Percentiles rank a stretch among this genome's conserved stretches.
Conservation (phyloP, 2,797 vertebrate genomes). For the Clarias fuscus region DNA sequence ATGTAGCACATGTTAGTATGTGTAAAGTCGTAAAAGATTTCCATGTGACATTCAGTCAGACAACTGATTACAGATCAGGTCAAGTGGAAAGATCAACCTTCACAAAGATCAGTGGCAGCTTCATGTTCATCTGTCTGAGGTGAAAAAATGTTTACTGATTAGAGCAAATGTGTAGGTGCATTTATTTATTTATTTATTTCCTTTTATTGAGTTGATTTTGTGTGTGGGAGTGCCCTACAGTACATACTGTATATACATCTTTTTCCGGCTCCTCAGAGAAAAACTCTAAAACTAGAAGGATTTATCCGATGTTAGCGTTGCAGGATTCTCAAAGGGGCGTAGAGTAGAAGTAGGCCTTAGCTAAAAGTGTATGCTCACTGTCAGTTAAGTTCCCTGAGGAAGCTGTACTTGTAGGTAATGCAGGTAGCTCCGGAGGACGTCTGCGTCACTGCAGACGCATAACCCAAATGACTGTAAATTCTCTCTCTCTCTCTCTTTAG, state of each 20-base stretch:
- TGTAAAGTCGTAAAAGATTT: neutral
- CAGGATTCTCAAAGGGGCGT: constrained; percentile 27
- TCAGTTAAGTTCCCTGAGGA: constrained; percentile 62
- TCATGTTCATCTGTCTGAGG: neutral
- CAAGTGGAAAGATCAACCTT: neutral
- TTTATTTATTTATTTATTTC: neutral
- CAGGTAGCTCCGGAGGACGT: constrained; percentile 52
- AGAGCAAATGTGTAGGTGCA: neutral
- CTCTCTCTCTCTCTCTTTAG: constrained; percentile 37
- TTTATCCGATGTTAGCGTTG: constrained; percentile 16
- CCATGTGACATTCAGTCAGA: neutral
- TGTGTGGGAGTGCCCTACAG: constrained; percentile 57
- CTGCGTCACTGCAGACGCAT: constrained; percentile 58
- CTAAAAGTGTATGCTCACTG: constrained; percentile 36
- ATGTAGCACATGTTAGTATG: neutral
- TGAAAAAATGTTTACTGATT: neutral
- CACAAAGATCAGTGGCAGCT: too few species aligned
- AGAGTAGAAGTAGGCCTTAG: constrained; percentile 40
- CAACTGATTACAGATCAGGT: neutral
- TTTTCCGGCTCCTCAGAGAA: constrained; percentile 15
- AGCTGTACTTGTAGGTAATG: constrained; percentile 64
- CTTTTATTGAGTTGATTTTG: constrained; percentile 49
- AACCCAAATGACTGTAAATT: constrained; percentile 61
- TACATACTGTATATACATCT: constrained; percentile 44
- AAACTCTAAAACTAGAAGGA: constrained; percentile 12